Percentiles rank a stretch among this genome's conserved stretches.
Conservation (phyloP, 2,113 vertebrate genomes). For the Cnemophilus loriae region DNA sequence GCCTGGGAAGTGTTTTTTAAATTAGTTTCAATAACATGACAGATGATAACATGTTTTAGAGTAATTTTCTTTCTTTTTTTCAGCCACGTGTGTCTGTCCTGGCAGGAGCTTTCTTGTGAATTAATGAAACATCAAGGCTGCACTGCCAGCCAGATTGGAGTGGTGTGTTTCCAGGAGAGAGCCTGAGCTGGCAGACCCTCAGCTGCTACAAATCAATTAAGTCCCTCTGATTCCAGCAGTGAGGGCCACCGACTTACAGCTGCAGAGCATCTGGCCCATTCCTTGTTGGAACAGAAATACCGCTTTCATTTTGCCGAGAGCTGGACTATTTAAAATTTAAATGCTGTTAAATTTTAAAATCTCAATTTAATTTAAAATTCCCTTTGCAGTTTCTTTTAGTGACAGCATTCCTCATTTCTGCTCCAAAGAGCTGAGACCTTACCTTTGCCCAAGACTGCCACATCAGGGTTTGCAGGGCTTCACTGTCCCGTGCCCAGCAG, state of each 20-base stretch:
- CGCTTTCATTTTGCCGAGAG: neutral
- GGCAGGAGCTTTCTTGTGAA: conserved; percentile 22
- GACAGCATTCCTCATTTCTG: neutral
- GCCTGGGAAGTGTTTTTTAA: conserved; percentile 24
- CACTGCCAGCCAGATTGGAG: neutral
- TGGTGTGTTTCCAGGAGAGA: neutral
- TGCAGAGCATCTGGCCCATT: neutral
- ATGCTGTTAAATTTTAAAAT: conserved; percentile 31
- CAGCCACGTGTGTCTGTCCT: neutral
- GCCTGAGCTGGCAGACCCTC: neutral
- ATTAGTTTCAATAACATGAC: neutral
- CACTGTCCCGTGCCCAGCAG: neutral
- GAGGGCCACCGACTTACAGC: neutral
- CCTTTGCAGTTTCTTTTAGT: neutral
- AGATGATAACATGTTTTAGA: conserved; percentile 2
- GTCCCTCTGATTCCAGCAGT: neutral
- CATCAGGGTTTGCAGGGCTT: neutral
- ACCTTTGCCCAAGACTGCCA: neutral
- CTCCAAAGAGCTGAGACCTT: neutral
- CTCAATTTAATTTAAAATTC: neutral
- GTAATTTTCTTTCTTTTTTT: neutral
- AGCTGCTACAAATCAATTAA: conserved; percentile 32
- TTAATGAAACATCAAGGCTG: conserved; percentile 23
- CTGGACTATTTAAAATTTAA: conserved; percentile 15
- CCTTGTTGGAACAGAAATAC: neutral